Conservation (phyloP, 1,140 invertebrate species). For the Neodiprion pinetum region DNA sequence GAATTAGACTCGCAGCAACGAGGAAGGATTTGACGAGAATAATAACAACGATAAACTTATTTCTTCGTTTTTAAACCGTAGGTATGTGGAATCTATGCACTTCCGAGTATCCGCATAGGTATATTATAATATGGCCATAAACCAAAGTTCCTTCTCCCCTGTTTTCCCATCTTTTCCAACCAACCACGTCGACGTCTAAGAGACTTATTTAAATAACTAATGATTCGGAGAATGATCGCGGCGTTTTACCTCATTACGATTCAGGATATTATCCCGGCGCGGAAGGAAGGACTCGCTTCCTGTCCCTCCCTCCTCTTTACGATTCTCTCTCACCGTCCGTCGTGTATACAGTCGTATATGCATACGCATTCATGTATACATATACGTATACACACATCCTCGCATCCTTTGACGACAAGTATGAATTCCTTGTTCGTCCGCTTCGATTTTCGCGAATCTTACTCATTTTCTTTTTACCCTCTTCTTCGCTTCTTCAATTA, state of each 20-base stretch:
- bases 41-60: too few species aligned
- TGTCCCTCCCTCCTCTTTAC: constrained; percentile 28
- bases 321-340: constrained; percentile 18
- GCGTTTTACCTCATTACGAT: constrained; percentile 46
- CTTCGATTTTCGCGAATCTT: too few species aligned
- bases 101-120: too few species aligned
- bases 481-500: too few species aligned
- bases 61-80: too few species aligned
- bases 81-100: too few species aligned
- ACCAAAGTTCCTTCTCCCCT: not conserved
- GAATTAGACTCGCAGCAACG: too few species aligned
- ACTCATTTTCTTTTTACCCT: too few species aligned
- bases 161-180: too few species aligned
- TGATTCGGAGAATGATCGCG: constrained; percentile 41
- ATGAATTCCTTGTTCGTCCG: not conserved
- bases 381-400: not conserved
- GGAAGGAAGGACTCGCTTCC: constrained; percentile 52
- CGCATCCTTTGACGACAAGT: not conserved
- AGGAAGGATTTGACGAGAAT: too few species aligned
- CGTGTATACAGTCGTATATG: not conserved
- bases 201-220: constrained; percentile 45
- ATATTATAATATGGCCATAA: too few species aligned
- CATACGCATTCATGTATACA: not conserved
- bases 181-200: not conserved
- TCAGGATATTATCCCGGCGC: constrained; percentile 52